Evolutionary conservation across 2,888 invertebrate species (phyloP), one percentile per base, ranked within the genome.

Genomic region (Coenonympha glycerion): DNA sequence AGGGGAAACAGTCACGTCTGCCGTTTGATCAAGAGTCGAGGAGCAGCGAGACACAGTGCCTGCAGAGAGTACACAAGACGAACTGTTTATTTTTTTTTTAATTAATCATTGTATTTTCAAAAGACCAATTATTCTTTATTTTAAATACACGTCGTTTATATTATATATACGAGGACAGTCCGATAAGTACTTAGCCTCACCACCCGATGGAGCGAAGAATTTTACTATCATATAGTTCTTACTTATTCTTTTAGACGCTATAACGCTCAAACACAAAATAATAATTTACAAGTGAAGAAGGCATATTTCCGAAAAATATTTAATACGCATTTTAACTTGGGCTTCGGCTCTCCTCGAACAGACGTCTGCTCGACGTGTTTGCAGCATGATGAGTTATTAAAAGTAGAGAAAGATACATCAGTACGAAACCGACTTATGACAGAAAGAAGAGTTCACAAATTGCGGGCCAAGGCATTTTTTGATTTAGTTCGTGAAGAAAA

Each of bases 121-220:
- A n/a, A n/a, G n/a, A n/a, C n/a, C n/a, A n/a, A n/a, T n/a, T n/a
- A n/a, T n/a, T n/a, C n/a, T n/a, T n/a, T n/a, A n/a, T n/a, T n/a
- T n/a, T n/a, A n/a, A n/a, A n/a, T n/a, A n/a, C n/a, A n/a, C n/a
- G n/a, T n/a, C n/a, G n/a, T n/a, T n/a, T n/a, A n/a, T n/a, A n/a
- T n/a, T n/a, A n/a, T n/a, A n/a, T n/a, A n/a, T 46, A 50, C 39
- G 37, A 48, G 48, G 48, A 48, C 34, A 18, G 44, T 53, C 47
- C 49, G 46, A 49, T 48, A 49, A 46, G 47, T 49, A 53, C 46
- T 41, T 48, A 55, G 55, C 52, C 46, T 49, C 45, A 49, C 46
- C 49, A 28, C 50, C 44, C 33, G 39, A 50, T 45, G 44, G 50
- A n/a, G n/a, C n/a, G n/a, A n/a, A n/a, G n/a, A n/a, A n/a, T n/a